Conservation (phyloP, 2,888 invertebrate genomes). For the Sesia apiformis region DNA sequence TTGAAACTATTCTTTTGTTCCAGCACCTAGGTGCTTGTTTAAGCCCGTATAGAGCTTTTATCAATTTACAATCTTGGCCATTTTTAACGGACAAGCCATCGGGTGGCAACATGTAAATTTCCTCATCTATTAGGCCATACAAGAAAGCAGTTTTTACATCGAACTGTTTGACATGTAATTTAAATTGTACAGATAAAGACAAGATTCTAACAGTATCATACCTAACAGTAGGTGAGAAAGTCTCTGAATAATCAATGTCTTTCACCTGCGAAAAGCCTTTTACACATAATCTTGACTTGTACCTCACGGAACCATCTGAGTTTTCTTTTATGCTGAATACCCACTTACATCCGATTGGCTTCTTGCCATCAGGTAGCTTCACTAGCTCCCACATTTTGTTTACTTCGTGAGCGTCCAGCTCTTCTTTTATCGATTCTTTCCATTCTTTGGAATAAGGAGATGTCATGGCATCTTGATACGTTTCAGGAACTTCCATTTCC, state of each 20-base stretch:
- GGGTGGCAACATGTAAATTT: slow-evolving; percentile 16
- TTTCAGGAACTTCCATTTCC: slow-evolving; percentile 11
- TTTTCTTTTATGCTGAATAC: slow-evolving; percentile 14
- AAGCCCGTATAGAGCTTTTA: slow-evolving; percentile 18
- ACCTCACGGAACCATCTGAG: slow-evolving; percentile 2
- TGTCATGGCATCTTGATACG: slow-evolving; percentile 16
- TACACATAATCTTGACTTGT: slow-evolving; percentile 13
- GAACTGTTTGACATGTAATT: slow-evolving; percentile 12
- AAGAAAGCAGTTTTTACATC: slow-evolving; percentile 18
- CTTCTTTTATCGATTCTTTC: slow-evolving; percentile 2
- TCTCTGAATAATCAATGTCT: slow-evolving; percentile 12
- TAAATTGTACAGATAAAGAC: slow-evolving; percentile 8
- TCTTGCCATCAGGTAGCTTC: background rate
- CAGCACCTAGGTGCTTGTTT: slow-evolving; percentile 19
- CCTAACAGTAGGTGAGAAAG: slow-evolving; percentile 11
- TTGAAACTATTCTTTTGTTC: slow-evolving; percentile 13
- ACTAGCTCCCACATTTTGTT: slow-evolving; percentile 1
- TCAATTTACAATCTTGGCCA: slow-evolving; percentile 9
- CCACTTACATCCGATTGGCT: slow-evolving; percentile 16
- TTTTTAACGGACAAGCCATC: slow-evolving; percentile 6
- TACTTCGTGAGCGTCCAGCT: background rate
- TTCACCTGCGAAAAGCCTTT: slow-evolving; percentile 11
- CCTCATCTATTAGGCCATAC: slow-evolving; percentile 12
- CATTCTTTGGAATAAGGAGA: slow-evolving; percentile 8
- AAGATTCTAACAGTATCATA: slow-evolving; percentile 14